Evolutionary conservation across 2,113 vertebrate genomes (phyloP).

Genomic region (Rafetus swinhoei): DNA sequence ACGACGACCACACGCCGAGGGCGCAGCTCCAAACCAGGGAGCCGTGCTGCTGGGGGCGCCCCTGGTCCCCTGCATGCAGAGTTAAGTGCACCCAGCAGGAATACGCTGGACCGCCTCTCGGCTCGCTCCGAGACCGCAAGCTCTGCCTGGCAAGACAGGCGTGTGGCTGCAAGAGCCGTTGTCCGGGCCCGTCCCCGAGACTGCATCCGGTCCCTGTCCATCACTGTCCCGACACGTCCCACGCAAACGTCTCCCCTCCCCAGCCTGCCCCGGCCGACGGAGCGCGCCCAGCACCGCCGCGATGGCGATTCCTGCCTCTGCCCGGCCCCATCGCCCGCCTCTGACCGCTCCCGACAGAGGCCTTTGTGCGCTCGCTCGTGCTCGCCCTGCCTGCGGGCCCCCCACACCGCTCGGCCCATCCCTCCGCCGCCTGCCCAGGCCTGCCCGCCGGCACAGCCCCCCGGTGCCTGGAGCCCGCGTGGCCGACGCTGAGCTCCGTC

Average conservation of each 20-base stretch:
- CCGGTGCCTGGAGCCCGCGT: no score
- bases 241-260: neutral
- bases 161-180: rapidly evolving
- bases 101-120: neutral
- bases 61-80: rapidly evolving
- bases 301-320: neutral
- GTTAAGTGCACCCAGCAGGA: neutral
- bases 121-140: neutral
- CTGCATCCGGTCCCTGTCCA: no score
- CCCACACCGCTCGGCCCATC: no score
- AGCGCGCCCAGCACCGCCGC: neutral
- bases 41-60: neutral
- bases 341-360: neutral
- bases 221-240: neutral
- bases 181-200: no score
- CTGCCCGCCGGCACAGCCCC: no score
- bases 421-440: no score
- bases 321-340: neutral
- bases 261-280: neutral
- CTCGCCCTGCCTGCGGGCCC: no score
- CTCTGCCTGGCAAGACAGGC: neutral
- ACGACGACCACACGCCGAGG: neutral
- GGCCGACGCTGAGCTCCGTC: no score
- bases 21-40: neutral
- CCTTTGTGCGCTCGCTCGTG: neutral